Evolutionary conservation across 2,113 vertebrate genomes (phyloP), one percentile per base, ranked within the genome.

Genomic region (Vireo altiloquus): DNA sequence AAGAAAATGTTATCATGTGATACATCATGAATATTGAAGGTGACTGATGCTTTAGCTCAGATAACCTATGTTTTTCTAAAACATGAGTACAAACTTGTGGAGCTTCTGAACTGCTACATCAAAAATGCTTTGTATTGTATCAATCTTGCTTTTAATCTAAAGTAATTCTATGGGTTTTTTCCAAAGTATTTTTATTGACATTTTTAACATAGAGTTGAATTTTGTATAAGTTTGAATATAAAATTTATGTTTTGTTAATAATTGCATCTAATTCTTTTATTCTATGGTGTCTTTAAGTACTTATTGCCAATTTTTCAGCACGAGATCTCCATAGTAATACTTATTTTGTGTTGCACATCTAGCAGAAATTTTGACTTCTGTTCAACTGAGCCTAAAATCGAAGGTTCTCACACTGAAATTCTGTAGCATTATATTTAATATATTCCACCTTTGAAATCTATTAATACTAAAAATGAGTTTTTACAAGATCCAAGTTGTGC

Each of bases 401-500:
- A 57, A 53, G 82, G 53, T 80, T 87, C 71, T 88, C 40, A 49
- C 15, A 27, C 44, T 87, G 56, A 77, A 78, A n/a, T 78, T 60
- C 53, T 90, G 7, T 86, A 77, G 66, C 31, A 31, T 90, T 90
- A n/a, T 53, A 37, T 95, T 97, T 95, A 93, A 96, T 95, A 28
- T 75, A 83, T 96, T 94, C 89, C 39, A 60, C 44, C 69, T 93
- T 85, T 94, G 74, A 95, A 97, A 82, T 74, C 76, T 54, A 5
- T 94, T 93, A 84, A 87, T 87, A 68, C 72, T 80, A 87, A 92
- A 95, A 96, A 66, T 89, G 39, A 95, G 79, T 91, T 91, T 90
- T 92, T 96, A 68, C 88, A 59, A 57, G 80, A 82, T 90, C 61
- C 63, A 66, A 44, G 63, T 68, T 72, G 75, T 75, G 66, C 80